phyloP scores from a whole-genome alignment of 2,888 invertebrate species.

The Scaptomyza polygonia region DNA sequence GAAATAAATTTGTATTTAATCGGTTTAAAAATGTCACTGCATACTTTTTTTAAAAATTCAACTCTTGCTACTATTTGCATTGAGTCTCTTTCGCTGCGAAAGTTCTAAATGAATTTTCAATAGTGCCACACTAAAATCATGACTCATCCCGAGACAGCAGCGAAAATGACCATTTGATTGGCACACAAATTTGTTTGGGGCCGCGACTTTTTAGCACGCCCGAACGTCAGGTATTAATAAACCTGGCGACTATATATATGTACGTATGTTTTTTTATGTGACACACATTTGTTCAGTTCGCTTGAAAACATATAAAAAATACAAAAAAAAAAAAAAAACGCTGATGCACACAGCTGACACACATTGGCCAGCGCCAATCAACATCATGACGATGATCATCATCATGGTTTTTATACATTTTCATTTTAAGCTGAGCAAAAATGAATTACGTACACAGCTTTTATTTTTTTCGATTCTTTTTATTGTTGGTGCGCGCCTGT shows the following conservation, averaged over 20 bases:
- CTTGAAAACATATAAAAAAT: slow-evolving; percentile 32
- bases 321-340: slow-evolving; percentile 19
- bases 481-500: slow-evolving; percentile 16
- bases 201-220: slow-evolving; percentile 48
- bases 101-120: slow-evolving; percentile 17
- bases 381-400: not conserved
- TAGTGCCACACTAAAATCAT: slow-evolving; percentile 33
- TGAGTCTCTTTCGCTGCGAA: not conserved
- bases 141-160: slow-evolving; percentile 41
- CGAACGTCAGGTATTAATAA: slow-evolving; percentile 67
- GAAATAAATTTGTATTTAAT: too few species aligned
- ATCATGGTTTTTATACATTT: slow-evolving; percentile 40
- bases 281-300: slow-evolving; percentile 55
- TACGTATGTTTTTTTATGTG: slow-evolving; percentile 19
- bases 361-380: slow-evolving; percentile 42
- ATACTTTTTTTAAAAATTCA: too few species aligned
- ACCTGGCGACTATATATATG: slow-evolving; percentile 39
- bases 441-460: slow-evolving; percentile 46
- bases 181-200: slow-evolving; percentile 48
- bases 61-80: not conserved
- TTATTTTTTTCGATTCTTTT: slow-evolving; percentile 25
- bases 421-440: slow-evolving; percentile 45
- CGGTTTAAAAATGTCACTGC: too few species aligned
- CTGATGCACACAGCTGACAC: slow-evolving; percentile 73
- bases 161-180: slow-evolving; percentile 54